These are phyloP conservation scores for Ceratina australensis DNA, from an alignment of 1,140 invertebrate genomes.

Conservation along the genomic window DNA sequence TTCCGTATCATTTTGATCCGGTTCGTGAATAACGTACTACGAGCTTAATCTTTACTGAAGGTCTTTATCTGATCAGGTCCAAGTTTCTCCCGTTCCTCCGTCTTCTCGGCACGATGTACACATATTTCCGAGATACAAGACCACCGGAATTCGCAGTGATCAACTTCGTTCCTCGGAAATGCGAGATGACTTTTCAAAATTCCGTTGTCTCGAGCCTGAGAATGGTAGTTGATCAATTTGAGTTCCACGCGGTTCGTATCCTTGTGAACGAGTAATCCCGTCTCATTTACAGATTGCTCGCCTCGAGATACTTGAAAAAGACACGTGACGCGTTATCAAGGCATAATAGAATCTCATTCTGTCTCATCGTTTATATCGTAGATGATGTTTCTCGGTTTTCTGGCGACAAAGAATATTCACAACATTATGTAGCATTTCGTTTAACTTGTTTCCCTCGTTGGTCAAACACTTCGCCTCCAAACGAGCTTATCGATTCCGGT, in stretches of 20 bases:
- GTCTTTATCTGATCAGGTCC: no score
- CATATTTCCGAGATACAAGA: no score
- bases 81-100: not conserved
- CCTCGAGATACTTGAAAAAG: not conserved
- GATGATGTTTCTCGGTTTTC: constrained; percentile 13
- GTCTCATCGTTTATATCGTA: not conserved
- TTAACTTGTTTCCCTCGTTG: constrained; percentile 27
- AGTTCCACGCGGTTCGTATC: no score
- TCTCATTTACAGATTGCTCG: not conserved
- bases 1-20: not conserved
- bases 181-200: no score
- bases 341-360: not conserved
- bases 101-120: not conserved
- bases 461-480: constrained; percentile 49
- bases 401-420: not conserved
- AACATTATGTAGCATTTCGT: not conserved
- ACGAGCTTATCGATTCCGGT: not conserved
- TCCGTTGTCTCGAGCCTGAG: no score
- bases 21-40: no score
- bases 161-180: no score
- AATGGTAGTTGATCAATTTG: no score
- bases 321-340: constrained; percentile 1
- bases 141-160: no score
- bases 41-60: no score
- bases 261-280: no score